Evolutionary conservation across 37 sponge, comb jelly and placozoan genomes (phyloP).

Genomic region (Oopsacas minuta): DNA sequence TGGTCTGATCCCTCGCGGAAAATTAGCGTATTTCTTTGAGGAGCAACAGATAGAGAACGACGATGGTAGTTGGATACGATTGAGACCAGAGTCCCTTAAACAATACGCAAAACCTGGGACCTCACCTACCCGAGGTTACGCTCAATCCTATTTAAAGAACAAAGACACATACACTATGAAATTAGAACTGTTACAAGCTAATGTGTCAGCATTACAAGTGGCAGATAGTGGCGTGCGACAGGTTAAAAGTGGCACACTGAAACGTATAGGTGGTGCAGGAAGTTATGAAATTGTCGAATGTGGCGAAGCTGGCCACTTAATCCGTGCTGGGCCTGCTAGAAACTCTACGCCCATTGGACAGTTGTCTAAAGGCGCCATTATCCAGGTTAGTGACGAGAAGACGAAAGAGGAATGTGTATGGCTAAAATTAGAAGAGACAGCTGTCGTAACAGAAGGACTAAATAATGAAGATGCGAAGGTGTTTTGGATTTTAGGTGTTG

Average conservation of each 20-base stretch:
- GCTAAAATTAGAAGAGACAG: constrained; percentile 55
- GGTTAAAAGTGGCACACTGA: background rate
- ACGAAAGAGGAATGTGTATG: constrained; percentile 68
- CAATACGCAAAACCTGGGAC: background rate
- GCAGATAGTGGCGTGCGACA: background rate
- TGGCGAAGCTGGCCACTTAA: constrained; percentile 84
- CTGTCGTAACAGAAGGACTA: constrained; percentile 31
- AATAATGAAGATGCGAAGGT: constrained; percentile 16
- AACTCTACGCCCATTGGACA: constrained; percentile 63
- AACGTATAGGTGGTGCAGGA: constrained; percentile 53
- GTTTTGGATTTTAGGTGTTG: constrained; percentile 2
- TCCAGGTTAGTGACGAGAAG: constrained; percentile 58
- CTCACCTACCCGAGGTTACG: background rate
- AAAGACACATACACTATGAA: background rate
- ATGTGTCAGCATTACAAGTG: constrained; percentile 9
- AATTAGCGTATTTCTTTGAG: background rate
- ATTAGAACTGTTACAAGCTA: background rate
- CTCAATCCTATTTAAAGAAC: background rate
- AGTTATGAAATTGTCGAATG: constrained; percentile 78
- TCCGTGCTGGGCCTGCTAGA: constrained; percentile 55
- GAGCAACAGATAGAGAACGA: background rate
- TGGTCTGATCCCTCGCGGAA: background rate
- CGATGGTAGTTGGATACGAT: background rate
- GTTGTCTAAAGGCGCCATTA: constrained; percentile 38
- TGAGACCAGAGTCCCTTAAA: background rate